A percentile compares a stretch with the other conserved stretches of the same genome.
Conservation (phyloP, 2,113 vertebrate genomes). For the Turnix velox region DNA sequence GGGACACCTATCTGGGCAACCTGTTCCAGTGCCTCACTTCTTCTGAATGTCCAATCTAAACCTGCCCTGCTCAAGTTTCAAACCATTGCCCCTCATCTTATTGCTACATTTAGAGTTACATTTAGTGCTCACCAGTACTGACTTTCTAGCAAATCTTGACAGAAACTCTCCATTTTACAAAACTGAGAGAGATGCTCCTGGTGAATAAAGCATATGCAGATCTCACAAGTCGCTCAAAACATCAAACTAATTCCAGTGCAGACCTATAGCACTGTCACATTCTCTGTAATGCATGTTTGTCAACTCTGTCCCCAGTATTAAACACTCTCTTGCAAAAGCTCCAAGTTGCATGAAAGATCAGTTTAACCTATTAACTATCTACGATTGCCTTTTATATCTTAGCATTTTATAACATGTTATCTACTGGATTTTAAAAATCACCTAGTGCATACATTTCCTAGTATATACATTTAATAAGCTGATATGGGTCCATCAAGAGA, state of each 20-base stretch:
- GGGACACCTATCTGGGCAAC: too few relatives aligned
- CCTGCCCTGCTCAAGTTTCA: too few relatives aligned
- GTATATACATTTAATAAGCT: not conserved
- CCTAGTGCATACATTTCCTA: not conserved
- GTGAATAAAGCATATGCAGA: fast-evolving
- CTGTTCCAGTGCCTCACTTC: too few relatives aligned
- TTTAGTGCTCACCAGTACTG: not conserved
- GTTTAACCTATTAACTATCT: not conserved
- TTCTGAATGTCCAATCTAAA: too few relatives aligned
- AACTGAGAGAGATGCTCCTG: not conserved
- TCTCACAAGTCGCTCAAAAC: not conserved
- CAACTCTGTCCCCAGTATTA: not conserved
- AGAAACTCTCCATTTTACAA: not conserved
- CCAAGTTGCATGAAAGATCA: not conserved
- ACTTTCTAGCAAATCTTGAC: not conserved
- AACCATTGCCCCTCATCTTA: too few relatives aligned
- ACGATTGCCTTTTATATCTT: not conserved
- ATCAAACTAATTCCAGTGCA: not conserved
- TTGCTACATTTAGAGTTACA: too few relatives aligned
- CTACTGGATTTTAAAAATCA: not conserved
- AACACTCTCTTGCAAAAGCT: not conserved
- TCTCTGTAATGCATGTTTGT: fast-evolving
- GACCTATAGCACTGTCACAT: not conserved
- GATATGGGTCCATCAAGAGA: not conserved
- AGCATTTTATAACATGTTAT: not conserved